A percentile compares a stretch with the other conserved stretches of the same genome.
These are phyloP conservation scores for Tetheella fluctuosa DNA, from an alignment of 2,888 invertebrate genomes.

Conservation along the genomic window DNA sequence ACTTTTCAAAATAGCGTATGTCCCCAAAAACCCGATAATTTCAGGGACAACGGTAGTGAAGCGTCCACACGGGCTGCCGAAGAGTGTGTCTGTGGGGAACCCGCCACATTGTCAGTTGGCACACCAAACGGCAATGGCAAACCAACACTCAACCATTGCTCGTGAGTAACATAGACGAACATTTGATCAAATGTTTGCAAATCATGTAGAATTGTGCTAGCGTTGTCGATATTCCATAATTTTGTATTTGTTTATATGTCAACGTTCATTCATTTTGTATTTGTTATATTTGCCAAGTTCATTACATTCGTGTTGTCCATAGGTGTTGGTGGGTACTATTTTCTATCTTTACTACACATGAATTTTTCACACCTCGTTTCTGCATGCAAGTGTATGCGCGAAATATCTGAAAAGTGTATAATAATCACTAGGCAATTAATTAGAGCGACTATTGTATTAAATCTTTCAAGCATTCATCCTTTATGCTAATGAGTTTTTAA, in stretches of 20 bases:
- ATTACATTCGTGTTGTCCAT: not conserved
- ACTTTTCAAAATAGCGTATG: not conserved
- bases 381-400: not conserved
- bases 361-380: not conserved
- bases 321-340: not conserved
- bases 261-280: constrained; percentile 6
- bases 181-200: constrained; percentile 34
- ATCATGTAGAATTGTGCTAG: constrained; percentile 12
- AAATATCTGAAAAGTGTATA: not conserved
- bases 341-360: not conserved
- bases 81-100: constrained; percentile 65
- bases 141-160: constrained; percentile 73
- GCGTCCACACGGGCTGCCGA: constrained; percentile 78
- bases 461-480: not conserved
- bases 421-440: not conserved
- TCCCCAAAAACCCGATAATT: constrained; percentile 52
- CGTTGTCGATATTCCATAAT: constrained; percentile 9
- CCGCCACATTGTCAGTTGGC: constrained; percentile 35
- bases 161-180: constrained; percentile 65
- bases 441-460: not conserved
- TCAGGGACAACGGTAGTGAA: constrained; percentile 82
- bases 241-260: constrained; percentile 16
- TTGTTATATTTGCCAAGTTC: not conserved
- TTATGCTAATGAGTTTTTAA: not conserved
- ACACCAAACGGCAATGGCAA: constrained; percentile 67